phyloP scores from a whole-genome alignment of 2,113 vertebrate species.

The Rhinoderma darwinii region DNA sequence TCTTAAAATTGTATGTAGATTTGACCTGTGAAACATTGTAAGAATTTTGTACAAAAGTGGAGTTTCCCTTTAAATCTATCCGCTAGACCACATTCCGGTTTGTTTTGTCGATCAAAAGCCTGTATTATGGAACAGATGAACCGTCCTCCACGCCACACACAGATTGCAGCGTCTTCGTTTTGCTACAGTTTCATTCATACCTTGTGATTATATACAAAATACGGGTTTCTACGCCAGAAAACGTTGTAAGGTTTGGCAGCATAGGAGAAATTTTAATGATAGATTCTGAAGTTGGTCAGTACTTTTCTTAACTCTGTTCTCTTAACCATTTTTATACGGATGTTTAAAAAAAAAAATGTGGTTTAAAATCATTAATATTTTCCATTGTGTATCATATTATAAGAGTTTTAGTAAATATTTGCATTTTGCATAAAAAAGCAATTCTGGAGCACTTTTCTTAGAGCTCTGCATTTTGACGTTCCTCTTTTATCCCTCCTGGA shows the following conservation, averaged over 20 bases:
- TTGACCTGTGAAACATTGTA: no score
- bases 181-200: background rate
- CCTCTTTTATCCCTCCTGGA: no score
- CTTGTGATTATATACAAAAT: slow-evolving; percentile 10
- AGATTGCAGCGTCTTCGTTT: background rate
- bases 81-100: background rate
- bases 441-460: no score
- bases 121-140: background rate
- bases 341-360: no score
- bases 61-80: background rate
- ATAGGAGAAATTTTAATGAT: background rate
- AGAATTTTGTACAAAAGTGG: background rate
- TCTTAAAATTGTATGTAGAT: no score
- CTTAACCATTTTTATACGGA: background rate
- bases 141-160: background rate
- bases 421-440: no score
- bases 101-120: background rate
- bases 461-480: no score
- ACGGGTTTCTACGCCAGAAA: slow-evolving; percentile 1
- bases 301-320: background rate
- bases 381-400: no score
- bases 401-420: no score
- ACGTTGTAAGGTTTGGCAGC: background rate
- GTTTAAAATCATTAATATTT: background rate
- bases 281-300: background rate